phyloP scores from a whole-genome alignment of 2,113 vertebrate species.

The Poecilia latipinna region DNA sequence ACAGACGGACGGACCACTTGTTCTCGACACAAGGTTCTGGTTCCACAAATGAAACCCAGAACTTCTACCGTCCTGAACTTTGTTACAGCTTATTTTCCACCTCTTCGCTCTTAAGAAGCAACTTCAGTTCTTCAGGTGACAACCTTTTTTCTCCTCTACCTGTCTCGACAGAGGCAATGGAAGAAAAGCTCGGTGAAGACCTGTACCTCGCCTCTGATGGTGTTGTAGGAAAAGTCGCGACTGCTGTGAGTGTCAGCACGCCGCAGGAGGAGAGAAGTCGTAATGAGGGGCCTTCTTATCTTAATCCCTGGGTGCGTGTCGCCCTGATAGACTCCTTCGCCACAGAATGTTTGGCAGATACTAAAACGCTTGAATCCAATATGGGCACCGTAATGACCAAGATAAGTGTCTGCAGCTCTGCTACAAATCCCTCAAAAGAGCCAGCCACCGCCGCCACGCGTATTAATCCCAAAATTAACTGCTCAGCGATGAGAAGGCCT shows the following conservation, averaged over 20 bases:
- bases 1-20: not conserved
- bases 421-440: constrained; percentile 86
- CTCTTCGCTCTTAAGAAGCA: constrained; percentile 4
- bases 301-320: constrained; percentile 83
- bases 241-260: constrained; percentile 58
- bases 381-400: constrained; percentile 83
- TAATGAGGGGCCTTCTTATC: constrained; percentile 83
- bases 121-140: constrained; percentile 9
- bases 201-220: constrained; percentile 56
- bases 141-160: constrained; percentile 1
- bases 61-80: constrained; percentile 7
- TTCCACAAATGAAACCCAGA: constrained; percentile 4
- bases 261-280: constrained; percentile 68
- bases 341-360: constrained; percentile 78
- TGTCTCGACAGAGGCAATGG: constrained; percentile 24
- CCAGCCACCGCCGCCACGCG: constrained; percentile 70
- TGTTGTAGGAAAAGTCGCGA: constrained; percentile 69
- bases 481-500: constrained; percentile 76
- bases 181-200: constrained; percentile 43
- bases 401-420: constrained; percentile 83
- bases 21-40: not conserved
- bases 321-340: constrained; percentile 78
- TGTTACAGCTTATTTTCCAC: constrained; percentile 12
- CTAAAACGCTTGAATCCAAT: constrained; percentile 83
- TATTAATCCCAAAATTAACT: constrained; percentile 85